Evolutionary conservation across 2,797 vertebrate species (phyloP).

Genomic region (Buceros bicornis): DNA sequence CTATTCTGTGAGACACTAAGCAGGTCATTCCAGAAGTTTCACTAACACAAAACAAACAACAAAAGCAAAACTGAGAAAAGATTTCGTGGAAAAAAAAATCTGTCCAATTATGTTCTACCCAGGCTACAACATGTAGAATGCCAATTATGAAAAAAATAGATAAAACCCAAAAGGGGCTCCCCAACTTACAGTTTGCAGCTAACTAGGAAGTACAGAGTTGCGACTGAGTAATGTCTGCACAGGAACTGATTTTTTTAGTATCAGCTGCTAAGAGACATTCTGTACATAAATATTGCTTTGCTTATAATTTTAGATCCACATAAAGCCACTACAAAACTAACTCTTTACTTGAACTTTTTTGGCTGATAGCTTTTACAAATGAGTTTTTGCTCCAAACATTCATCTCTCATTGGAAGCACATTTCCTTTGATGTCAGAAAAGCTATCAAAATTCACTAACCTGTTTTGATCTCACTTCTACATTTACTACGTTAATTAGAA

Average conservation of each 20-base stretch:
- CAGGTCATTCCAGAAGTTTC: neutral
- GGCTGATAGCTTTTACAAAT: accelerated
- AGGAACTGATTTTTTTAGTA: accelerated
- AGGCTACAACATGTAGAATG: neutral
- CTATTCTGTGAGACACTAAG: neutral
- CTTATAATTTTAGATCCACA: neutral
- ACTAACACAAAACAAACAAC: neutral
- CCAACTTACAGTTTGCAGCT: neutral
- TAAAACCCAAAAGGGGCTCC: neutral
- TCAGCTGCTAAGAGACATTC: neutral
- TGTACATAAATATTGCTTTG: neutral
- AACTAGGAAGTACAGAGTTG: neutral
- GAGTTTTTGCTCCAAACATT: neutral
- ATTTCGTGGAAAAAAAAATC: neutral
- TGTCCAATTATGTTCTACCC: neutral
- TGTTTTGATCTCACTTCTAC: neutral
- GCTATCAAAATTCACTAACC: neutral
- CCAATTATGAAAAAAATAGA: neutral
- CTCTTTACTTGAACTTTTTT: neutral
- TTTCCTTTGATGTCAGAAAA: neutral
- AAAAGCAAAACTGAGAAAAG: neutral
- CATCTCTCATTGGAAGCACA: neutral
- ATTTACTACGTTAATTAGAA: neutral
- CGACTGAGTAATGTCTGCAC: neutral
- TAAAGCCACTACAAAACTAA: accelerated